phyloP scores from a whole-genome alignment of 2,113 vertebrate species.

The Prinia subflava region DNA sequence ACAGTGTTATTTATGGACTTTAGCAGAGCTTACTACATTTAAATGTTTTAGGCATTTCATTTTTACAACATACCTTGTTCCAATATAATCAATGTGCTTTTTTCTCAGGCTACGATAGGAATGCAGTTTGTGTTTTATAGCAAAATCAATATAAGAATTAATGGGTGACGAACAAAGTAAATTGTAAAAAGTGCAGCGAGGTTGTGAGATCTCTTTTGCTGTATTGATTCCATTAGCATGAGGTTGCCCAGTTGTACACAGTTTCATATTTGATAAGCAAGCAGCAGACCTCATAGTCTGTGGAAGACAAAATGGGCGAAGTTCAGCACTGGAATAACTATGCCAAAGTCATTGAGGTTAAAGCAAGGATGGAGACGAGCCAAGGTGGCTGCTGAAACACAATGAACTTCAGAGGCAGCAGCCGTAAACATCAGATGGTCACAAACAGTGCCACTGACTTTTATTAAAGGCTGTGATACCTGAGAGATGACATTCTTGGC shows the following conservation, averaged over 20 bases:
- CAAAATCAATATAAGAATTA: slow-evolving; percentile 79
- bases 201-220: slow-evolving; percentile 3
- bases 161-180: slow-evolving; percentile 67
- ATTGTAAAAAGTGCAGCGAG: slow-evolving; percentile 36
- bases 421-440: background rate
- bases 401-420: background rate
- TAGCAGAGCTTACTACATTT: slow-evolving; percentile 72
- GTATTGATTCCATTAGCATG: slow-evolving; percentile 48
- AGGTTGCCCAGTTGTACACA: background rate
- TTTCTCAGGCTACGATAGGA: slow-evolving; percentile 55
- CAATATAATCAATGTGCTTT: slow-evolving; percentile 75
- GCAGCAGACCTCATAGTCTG: slow-evolving; percentile 6
- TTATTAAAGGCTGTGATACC: background rate
- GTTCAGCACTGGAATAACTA: background rate
- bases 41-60: slow-evolving; percentile 73
- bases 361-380: background rate
- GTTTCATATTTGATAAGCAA: slow-evolving; percentile 48
- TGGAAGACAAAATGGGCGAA: background rate
- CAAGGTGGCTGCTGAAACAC: background rate
- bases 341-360: slow-evolving; percentile 25
- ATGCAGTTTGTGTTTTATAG: slow-evolving; percentile 68
- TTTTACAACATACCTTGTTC: slow-evolving; percentile 74
- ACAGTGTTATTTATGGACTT: slow-evolving; percentile 73
- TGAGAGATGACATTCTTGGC: background rate
- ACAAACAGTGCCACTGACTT: background rate